Percentiles rank a stretch among this genome's conserved stretches.
Conservation (phyloP, 1,140 invertebrate genomes). For the Drosophila rhopaloa region DNA sequence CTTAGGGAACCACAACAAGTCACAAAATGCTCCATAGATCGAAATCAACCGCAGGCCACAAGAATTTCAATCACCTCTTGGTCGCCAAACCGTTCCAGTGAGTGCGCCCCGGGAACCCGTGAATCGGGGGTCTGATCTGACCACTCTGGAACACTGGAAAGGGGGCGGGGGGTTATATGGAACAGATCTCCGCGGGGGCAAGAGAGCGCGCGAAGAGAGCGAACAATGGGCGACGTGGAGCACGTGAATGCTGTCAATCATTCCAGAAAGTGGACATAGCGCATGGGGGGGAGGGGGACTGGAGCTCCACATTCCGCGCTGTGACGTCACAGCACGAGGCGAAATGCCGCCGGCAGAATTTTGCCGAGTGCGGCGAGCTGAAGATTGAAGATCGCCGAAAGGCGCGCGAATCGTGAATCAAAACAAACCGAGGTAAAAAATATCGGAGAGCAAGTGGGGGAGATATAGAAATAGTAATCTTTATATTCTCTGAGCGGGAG, state of each 20-base stretch:
- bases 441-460: constrained; percentile 22
- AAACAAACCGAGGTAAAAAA: constrained; percentile 64
- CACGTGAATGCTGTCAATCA: constrained; percentile 82
- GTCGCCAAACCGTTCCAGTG: constrained; percentile 37
- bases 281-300: constrained; percentile 28
- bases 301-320: constrained; percentile 35
- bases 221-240: constrained; percentile 60
- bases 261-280: constrained; percentile 17
- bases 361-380: constrained; percentile 10
- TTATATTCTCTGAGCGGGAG: not conserved
- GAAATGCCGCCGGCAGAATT: constrained; percentile 72
- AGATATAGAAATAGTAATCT: not conserved
- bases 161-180: constrained; percentile 1
- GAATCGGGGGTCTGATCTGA: constrained; percentile 1
- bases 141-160: not conserved
- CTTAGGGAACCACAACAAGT: constrained; percentile 34
- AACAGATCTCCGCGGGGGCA: constrained; percentile 6
- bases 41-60: constrained; percentile 40
- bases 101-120: constrained; percentile 1
- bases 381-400: constrained; percentile 46
- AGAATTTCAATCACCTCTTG: constrained; percentile 47
- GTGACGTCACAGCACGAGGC: constrained; percentile 65
- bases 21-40: constrained; percentile 38
- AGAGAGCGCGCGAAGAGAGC: constrained; percentile 11
- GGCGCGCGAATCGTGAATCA: constrained; percentile 72